phyloP scores from a whole-genome alignment of 2,113 vertebrate species.

The Chroicocephalus ridibundus region DNA sequence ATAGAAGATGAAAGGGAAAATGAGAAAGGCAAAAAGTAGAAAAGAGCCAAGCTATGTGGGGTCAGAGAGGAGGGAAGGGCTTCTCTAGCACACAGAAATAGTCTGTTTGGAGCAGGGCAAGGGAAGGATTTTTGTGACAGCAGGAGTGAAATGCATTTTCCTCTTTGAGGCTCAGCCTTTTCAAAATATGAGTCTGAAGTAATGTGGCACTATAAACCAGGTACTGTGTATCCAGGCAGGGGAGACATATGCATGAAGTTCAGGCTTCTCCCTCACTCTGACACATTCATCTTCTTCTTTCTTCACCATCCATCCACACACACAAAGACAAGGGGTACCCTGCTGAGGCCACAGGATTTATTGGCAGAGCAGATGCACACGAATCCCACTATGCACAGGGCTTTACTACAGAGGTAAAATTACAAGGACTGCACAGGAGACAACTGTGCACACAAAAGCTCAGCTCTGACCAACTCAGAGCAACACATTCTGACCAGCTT shows the following conservation, averaged over 20 bases:
- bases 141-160: neutral
- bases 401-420: neutral
- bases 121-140: neutral
- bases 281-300: neutral
- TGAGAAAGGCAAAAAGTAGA: neutral
- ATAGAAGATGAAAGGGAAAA: neutral
- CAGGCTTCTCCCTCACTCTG: neutral
- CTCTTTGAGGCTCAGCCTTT: neutral
- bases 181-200: constrained; percentile 7
- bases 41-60: neutral
- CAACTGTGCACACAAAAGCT: neutral
- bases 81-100: neutral
- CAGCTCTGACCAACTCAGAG: neutral
- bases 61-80: neutral
- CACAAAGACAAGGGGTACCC: neutral
- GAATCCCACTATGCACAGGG: neutral
- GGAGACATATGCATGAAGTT: neutral
- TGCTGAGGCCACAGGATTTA: neutral
- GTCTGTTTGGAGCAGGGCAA: neutral
- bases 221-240: neutral
- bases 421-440: neutral
- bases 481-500: neutral
- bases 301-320: neutral
- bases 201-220: neutral
- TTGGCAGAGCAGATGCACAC: neutral